Base-by-base conservation (phyloP, 2,113 vertebrate genomes). In the Lycaon pictus region DNA sequence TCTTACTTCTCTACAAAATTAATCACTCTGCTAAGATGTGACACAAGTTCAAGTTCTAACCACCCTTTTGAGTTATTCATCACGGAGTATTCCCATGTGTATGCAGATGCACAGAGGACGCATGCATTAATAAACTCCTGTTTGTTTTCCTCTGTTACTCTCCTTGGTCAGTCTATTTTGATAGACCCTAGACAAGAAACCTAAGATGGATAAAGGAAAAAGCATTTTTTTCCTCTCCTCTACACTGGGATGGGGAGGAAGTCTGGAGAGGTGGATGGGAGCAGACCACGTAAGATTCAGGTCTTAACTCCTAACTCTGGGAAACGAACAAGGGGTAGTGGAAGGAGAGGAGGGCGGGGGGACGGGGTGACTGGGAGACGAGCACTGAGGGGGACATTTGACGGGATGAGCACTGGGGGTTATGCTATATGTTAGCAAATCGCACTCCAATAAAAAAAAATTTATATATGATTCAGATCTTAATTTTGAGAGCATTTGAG, bases 101-200 rank as follows among this genome's bases (percentile, higher is more conserved):
- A 29, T 3, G 32, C 16, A 5, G 1, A 29, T 2, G 43, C 23
- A 27, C 23, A 13, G 0, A 3, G 1, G 13, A 56, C 25, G 15
- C 17, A 23, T 13, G 20, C 51, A n/a, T 67, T 87, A 65, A 95
- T 27, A 56, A 65, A 76, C 22, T 23, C 23, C n/a, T 22, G 9
- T 6, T 84, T 76, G 32, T 37, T 48, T 87, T 56, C 81, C 43
- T 71, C 81, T 60, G 3, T 35, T 77, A 58, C 37, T 76, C 16
- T 35, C 69, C 55, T 58, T 51, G 27, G 16, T 72, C 55, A 37
- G 32, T 53, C 35, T 84, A 51, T 17, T 48, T 60, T 85, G 62
- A 62, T 79, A 69, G 60, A 19, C 29, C 62, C 16, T 9, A 90
- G 62, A 55, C 72, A 37, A 80, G n/a, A 43, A 81, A 63, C 12